Conservation (phyloP, 2,113 vertebrate genomes). For the Cisticola juncidis region DNA sequence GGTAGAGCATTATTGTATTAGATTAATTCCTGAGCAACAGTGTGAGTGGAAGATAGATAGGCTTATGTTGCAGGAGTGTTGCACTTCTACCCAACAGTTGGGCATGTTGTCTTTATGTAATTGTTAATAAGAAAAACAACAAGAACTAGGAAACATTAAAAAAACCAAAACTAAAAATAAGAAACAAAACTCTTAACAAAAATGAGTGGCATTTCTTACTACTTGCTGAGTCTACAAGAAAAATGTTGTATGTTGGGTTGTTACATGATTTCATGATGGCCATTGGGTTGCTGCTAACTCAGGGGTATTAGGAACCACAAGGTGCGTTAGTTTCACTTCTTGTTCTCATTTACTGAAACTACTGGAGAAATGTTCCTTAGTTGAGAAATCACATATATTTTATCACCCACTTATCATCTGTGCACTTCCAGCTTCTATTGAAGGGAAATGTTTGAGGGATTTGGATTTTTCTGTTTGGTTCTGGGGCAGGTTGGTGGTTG, state of each 20-base stretch:
- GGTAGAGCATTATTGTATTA: slow-evolving; percentile 69
- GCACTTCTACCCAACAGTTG: neutral
- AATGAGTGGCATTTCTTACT: rapidly evolving
- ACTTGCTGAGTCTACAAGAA: neutral
- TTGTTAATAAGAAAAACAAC: neutral
- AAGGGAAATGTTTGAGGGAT: neutral
- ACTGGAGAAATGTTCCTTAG: neutral
- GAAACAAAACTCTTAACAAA: neutral
- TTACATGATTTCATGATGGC: neutral
- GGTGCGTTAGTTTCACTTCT: neutral
- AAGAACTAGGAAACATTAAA: neutral
- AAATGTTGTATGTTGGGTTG: neutral
- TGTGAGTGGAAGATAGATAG: neutral
- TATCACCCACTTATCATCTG: neutral
- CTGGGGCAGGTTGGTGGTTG: neutral
- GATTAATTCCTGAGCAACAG: neutral
- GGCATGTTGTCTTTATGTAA: neutral
- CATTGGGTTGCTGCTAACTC: neutral
- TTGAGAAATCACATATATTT: neutral
- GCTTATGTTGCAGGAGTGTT: neutral
- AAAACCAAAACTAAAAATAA: neutral
- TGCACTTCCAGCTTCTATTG: neutral
- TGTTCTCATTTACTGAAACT: neutral
- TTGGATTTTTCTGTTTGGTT: neutral
- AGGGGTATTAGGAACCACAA: neutral